Percentiles rank a stretch among this genome's conserved stretches.
Conservation (phyloP, 2,888 invertebrate species). For the Malacosoma neustria region DNA sequence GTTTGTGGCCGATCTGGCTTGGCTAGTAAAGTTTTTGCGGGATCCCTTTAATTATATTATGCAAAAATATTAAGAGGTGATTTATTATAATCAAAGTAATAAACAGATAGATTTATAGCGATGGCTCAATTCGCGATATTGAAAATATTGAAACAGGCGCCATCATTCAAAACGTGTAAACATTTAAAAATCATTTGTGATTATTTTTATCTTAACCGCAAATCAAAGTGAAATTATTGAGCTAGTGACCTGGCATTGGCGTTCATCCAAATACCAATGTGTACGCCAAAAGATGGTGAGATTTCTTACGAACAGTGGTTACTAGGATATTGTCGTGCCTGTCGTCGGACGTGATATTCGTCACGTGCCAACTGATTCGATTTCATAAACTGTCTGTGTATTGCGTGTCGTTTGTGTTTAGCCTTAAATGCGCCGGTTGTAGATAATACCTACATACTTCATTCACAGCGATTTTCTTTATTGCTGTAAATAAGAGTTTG, state of each 20-base stretch:
- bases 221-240: constrained; percentile 24
- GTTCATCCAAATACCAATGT: constrained; percentile 19
- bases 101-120: too few species aligned
- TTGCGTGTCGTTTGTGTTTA: background rate
- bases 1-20: too few species aligned
- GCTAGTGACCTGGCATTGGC: constrained; percentile 28
- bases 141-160: background rate
- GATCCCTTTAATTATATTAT: too few species aligned
- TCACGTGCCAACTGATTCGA: background rate
- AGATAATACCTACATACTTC: too few species aligned
- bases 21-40: too few species aligned
- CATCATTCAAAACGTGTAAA: background rate
- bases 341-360: background rate
- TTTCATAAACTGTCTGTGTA: background rate
- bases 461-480: too few species aligned
- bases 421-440: too few species aligned
- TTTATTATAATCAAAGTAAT: too few species aligned
- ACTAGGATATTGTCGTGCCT: background rate
- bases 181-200: constrained; percentile 3
- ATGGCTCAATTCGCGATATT: background rate
- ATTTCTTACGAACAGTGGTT: constrained; percentile 9
- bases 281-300: constrained; percentile 14
- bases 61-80: too few species aligned
- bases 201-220: constrained; percentile 11
- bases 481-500: too few species aligned